A percentile compares a stretch with the other conserved stretches of the same genome.
Evolutionary conservation across 2,797 vertebrate species (phyloP).

Genomic region (Pipistrellus kuhlii): DNA sequence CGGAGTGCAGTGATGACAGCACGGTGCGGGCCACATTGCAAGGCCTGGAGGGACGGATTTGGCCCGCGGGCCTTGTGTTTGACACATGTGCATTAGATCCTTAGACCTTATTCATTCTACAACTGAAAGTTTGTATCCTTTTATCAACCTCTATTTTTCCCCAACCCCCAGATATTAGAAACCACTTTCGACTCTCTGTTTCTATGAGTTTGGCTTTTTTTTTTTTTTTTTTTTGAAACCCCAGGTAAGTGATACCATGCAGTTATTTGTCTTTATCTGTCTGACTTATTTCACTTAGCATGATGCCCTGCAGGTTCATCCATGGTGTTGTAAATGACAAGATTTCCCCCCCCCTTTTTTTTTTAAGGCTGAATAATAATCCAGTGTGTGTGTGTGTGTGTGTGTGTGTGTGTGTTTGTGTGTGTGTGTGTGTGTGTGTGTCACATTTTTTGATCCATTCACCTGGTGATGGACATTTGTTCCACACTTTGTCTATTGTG

Average conservation of each 20-base stretch:
- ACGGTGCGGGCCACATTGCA: no score
- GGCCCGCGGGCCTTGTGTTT: no score
- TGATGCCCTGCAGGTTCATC: neutral
- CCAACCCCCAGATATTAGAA: neutral
- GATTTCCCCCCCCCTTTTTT: neutral
- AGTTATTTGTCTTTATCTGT: neutral
- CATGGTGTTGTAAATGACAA: neutral
- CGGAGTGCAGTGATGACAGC: no score
- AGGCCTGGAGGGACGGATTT: no score
- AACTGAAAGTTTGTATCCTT: neutral
- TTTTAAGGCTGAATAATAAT: neutral
- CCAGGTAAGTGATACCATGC: neutral
- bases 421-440: neutral
- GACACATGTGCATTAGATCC: neutral
- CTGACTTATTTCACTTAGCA: slow-evolving; percentile 16
- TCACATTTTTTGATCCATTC: neutral
- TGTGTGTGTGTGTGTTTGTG: no score
- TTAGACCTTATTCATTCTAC: neutral
- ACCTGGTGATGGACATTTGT: neutral
- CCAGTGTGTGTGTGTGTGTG: neutral
- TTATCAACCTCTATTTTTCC: neutral
- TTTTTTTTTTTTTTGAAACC: neutral
- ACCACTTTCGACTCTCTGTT: neutral
- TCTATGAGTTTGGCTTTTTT: neutral
- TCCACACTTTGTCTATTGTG: neutral